Percentiles rank a stretch among this genome's conserved stretches.
Conservation (phyloP, 2,113 vertebrate genomes). For the Riparia riparia region DNA sequence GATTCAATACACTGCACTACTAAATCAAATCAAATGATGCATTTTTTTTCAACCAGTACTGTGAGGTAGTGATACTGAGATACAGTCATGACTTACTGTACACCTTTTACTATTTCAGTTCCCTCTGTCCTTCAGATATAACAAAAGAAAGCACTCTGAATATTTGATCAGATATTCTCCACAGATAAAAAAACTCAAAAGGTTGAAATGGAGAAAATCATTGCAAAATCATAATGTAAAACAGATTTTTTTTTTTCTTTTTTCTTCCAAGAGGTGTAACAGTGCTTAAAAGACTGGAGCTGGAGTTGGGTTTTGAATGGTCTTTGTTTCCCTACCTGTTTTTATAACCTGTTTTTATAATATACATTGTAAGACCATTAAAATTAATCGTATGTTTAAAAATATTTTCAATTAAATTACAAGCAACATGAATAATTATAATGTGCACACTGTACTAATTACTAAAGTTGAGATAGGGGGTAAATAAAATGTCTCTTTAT, state of each 20-base stretch:
- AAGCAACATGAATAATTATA: slow-evolving; percentile 5
- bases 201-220: background rate
- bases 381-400: background rate
- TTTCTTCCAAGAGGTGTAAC: background rate
- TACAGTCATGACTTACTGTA: background rate
- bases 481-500: slow-evolving; percentile 13
- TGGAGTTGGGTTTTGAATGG: background rate
- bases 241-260: background rate
- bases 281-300: background rate
- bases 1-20: background rate
- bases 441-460: background rate
- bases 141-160: background rate
- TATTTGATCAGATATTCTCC: background rate
- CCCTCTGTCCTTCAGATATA: slow-evolving; percentile 1
- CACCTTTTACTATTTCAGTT: background rate
- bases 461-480: background rate
- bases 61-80: background rate
- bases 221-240: background rate
- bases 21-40: slow-evolving; percentile 38
- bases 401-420: slow-evolving; percentile 26
- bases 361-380: background rate
- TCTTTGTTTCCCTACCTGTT: background rate
- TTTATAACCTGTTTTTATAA: background rate
- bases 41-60: background rate
- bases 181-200: background rate